These are phyloP conservation scores for Mandrillus leucophaeus DNA, from an alignment of 2,113 vertebrate genomes.

Conservation along the genomic window DNA sequence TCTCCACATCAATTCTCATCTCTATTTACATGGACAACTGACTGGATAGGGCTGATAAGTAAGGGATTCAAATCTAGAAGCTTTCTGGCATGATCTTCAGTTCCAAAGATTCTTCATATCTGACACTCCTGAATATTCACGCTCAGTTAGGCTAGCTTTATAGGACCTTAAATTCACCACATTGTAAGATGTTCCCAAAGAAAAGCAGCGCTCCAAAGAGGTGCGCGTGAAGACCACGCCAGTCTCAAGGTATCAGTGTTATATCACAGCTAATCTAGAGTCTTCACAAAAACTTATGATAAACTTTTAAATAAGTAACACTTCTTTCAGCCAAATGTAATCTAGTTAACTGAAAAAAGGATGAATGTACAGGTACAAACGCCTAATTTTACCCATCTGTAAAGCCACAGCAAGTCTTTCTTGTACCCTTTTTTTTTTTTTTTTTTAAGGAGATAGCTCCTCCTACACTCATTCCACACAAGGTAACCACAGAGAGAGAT, in stretches of 20 bases:
- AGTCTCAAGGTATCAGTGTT: neutral
- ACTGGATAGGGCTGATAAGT: neutral
- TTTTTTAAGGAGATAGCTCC: neutral
- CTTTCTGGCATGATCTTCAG: neutral
- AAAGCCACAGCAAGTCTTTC: neutral
- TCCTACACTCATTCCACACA: neutral
- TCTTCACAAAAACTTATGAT: neutral
- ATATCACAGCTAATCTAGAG: neutral
- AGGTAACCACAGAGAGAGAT: neutral
- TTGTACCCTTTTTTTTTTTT: neutral
- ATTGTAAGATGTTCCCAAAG: neutral
- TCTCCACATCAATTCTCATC: neutral
- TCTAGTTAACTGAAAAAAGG: neutral
- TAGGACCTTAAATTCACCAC: neutral
- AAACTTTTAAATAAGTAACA: neutral
- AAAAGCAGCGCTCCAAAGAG: neutral
- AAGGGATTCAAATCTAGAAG: neutral
- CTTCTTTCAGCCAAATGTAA: neutral
- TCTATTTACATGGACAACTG: neutral
- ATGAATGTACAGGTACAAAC: neutral
- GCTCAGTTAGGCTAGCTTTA: conserved; percentile 1
- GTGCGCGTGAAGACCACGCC: neutral
- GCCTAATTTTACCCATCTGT: neutral
- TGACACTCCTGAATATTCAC: neutral
- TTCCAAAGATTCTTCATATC: neutral